Evolutionary conservation across 2,797 vertebrate species (phyloP).

Genomic region (Rhinogobio ventralis): DNA sequence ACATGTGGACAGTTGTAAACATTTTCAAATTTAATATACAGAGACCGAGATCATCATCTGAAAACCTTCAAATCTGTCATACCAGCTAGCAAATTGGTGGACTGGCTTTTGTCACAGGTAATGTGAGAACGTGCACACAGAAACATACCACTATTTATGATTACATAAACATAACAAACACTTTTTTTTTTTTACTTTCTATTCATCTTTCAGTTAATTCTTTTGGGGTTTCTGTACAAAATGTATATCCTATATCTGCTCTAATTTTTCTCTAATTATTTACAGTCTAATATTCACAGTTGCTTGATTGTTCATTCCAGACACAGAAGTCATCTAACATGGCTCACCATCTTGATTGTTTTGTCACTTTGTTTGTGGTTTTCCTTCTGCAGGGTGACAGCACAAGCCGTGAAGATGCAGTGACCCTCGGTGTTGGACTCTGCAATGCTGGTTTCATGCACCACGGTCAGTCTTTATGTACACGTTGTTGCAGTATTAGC

Average conservation of each 20-base stretch:
- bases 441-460: conserved; percentile 99
- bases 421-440: conserved; percentile 93
- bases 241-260: not conserved
- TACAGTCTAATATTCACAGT: not conserved
- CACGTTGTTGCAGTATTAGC: not conserved
- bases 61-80: conserved; percentile 98
- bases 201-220: not conserved
- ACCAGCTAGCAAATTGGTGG: conserved; percentile 93
- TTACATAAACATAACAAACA: not conserved
- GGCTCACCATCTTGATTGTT: not conserved
- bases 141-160: too few relatives aligned
- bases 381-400: conserved; percentile 87
- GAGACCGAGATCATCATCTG: conserved; percentile 94
- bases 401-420: conserved; percentile 93
- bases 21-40: conserved; percentile 62
- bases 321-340: not conserved
- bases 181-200: not conserved
- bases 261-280: not conserved
- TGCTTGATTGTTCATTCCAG: not conserved
- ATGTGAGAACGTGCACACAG: not conserved
- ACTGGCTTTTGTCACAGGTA: conserved; percentile 97
- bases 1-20: not conserved
- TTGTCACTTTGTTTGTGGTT: not conserved
- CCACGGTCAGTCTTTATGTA: conserved; percentile 84
- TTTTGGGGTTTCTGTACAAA: not conserved